phyloP scores from a whole-genome alignment of 2,888 invertebrate species.

The Teleiodes luculella region DNA sequence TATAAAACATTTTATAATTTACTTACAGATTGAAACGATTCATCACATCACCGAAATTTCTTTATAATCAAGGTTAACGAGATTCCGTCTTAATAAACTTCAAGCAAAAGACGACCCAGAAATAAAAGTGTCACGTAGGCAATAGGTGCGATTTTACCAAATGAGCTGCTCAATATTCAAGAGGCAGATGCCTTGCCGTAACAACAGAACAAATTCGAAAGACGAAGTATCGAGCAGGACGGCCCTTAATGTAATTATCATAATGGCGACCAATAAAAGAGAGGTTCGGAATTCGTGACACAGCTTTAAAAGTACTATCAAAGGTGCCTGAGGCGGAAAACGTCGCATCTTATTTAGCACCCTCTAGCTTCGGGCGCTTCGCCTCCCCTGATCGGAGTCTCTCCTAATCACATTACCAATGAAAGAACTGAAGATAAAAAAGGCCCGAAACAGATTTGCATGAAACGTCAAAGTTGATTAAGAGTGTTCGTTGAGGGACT shows the following conservation, averaged over 20 bases:
- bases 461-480: slow-evolving; percentile 71
- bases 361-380: slow-evolving; percentile 30
- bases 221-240: slow-evolving; percentile 71
- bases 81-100: slow-evolving; percentile 31
- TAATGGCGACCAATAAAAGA: slow-evolving; percentile 77
- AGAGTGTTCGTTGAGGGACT: slow-evolving; percentile 37
- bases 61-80: slow-evolving; percentile 25
- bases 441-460: slow-evolving; percentile 72
- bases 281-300: slow-evolving; percentile 72
- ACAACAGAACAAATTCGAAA: slow-evolving; percentile 75
- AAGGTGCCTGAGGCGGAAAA: slow-evolving; percentile 75
- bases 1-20: no score
- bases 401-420: slow-evolving; percentile 73
- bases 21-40: no score
- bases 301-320: slow-evolving; percentile 75
- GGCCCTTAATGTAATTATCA: slow-evolving; percentile 75
- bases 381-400: slow-evolving; percentile 47
- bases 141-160: slow-evolving; percentile 73
- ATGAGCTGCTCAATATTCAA: slow-evolving; percentile 75
- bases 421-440: slow-evolving; percentile 69
- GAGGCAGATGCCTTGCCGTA: slow-evolving; percentile 65
- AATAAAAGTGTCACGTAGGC: slow-evolving; percentile 70
- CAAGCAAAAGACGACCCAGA: slow-evolving; percentile 37
- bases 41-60: no score
- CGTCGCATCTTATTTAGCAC: slow-evolving; percentile 76